Percentiles rank a stretch among this genome's conserved stretches.
Conservation (phyloP, 2,113 vertebrate genomes). For the Procavia capensis region DNA sequence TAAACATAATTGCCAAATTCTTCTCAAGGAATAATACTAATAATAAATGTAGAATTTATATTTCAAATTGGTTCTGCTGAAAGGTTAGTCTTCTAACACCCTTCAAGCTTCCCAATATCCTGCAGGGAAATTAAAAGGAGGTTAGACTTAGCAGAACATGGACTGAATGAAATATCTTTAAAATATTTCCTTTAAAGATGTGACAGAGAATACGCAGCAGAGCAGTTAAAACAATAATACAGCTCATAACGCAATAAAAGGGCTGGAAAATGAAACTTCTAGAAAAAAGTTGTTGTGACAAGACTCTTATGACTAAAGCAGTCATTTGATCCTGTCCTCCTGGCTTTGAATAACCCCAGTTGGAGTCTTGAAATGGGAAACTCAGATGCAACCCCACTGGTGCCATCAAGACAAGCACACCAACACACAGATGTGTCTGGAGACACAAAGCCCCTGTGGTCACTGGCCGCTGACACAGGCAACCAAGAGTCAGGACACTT, state of each 20-base stretch:
- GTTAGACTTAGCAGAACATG: not conserved
- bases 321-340: constrained; percentile 50
- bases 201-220: constrained; percentile 36
- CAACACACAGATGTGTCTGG: not conserved
- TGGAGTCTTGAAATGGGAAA: constrained; percentile 58
- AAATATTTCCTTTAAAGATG: constrained; percentile 34
- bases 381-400: constrained; percentile 11
- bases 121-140: constrained; percentile 69
- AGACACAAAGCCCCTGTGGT: rapidly evolving
- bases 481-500: rapidly evolving
- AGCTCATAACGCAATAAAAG: constrained; percentile 13
- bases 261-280: not conserved
- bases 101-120: constrained; percentile 65
- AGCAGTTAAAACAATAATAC: constrained; percentile 48
- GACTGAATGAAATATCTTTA: constrained; percentile 37
- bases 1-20: constrained; percentile 20
- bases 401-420: not conserved
- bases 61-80: constrained; percentile 39
- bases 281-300: not conserved
- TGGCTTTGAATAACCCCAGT: constrained; percentile 34
- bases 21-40: not conserved
- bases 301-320: constrained; percentile 55
- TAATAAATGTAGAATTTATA: constrained; percentile 18
- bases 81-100: constrained; percentile 59
- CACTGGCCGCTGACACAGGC: rapidly evolving